A percentile compares a stretch with the other conserved stretches of the same genome.
Conservation (phyloP, 2,113 vertebrate genomes). For the Aegotheles bennettii region DNA sequence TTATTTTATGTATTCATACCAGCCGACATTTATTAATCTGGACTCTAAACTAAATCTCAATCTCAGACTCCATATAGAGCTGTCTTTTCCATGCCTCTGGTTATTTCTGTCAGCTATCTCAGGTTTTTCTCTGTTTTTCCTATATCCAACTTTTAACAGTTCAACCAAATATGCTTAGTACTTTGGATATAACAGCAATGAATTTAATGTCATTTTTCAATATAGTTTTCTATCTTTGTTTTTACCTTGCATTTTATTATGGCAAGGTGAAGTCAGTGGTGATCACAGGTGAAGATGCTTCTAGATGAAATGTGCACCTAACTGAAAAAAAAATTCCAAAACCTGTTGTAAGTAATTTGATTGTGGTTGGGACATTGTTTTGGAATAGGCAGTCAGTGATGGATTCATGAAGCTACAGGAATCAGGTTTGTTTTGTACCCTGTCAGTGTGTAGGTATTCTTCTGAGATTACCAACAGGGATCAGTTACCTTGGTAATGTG, state of each 20-base stretch:
- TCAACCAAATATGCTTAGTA: neutral
- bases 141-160: neutral
- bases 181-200: neutral
- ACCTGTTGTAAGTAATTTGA: neutral
- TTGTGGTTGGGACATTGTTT: neutral
- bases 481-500: constrained; percentile 64
- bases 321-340: neutral
- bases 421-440: neutral
- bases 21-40: constrained; percentile 32
- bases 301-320: neutral
- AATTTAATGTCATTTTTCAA: neutral
- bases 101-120: constrained; percentile 32
- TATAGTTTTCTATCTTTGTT: neutral
- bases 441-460: constrained; percentile 31
- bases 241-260: neutral
- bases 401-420: neutral
- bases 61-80: neutral
- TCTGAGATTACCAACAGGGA: constrained; percentile 43
- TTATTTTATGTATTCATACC: constrained; percentile 39
- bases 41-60: constrained; percentile 3
- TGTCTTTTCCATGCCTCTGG: constrained; percentile 38
- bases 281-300: neutral
- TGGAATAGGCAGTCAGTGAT: neutral
- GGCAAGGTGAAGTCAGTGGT: neutral
- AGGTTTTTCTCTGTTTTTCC: constrained; percentile 9